A percentile compares a stretch with the other conserved stretches of the same genome.
phyloP scores from a whole-genome alignment of 1,140 invertebrate species.

The Hyles vespertilio region DNA sequence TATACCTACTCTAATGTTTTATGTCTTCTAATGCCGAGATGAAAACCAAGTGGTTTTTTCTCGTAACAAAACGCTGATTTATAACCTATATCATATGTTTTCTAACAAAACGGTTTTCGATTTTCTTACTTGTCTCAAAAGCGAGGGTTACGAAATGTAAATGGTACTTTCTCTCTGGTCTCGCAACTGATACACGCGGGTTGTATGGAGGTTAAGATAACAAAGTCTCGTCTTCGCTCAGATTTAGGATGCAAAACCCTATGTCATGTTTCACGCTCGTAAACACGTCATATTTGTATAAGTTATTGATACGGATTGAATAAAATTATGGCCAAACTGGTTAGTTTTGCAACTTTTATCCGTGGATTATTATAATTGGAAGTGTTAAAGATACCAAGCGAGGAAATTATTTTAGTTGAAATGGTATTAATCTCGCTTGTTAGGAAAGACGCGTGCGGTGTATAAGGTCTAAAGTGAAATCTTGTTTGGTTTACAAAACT shows the following conservation, averaged over 20 bases:
- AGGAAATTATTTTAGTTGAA: neutral
- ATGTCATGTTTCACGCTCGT: conserved; percentile 25
- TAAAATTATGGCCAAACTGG: conserved; percentile 23
- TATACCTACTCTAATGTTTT: neutral
- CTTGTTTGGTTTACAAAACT: conserved; percentile 6
- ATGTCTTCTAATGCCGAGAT: too few species aligned
- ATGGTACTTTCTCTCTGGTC: conserved; percentile 62
- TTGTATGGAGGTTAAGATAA: conserved; percentile 68
- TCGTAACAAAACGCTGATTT: neutral
- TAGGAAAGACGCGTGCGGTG: conserved; percentile 1
- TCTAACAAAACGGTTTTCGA: conserved; percentile 33
- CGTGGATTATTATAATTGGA: conserved; percentile 12
- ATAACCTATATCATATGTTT: conserved; percentile 7
- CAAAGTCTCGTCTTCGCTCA: conserved; percentile 45
- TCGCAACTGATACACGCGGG: conserved; percentile 45
- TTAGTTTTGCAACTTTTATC: conserved; percentile 24
- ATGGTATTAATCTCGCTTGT: neutral
- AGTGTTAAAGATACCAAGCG: conserved; percentile 1
- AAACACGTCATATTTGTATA: conserved; percentile 15
- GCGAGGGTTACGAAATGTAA: conserved; percentile 50
- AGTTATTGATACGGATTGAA: conserved; percentile 16
- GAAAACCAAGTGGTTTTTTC: too few species aligned
- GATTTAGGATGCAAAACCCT: conserved; percentile 29
- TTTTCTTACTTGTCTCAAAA: conserved; percentile 46
- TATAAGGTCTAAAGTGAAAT: neutral